A percentile compares a stretch with the other conserved stretches of the same genome.
Evolutionary conservation across 2,797 vertebrate genomes (phyloP).

Genomic region (Coracias cyanogaster): DNA sequence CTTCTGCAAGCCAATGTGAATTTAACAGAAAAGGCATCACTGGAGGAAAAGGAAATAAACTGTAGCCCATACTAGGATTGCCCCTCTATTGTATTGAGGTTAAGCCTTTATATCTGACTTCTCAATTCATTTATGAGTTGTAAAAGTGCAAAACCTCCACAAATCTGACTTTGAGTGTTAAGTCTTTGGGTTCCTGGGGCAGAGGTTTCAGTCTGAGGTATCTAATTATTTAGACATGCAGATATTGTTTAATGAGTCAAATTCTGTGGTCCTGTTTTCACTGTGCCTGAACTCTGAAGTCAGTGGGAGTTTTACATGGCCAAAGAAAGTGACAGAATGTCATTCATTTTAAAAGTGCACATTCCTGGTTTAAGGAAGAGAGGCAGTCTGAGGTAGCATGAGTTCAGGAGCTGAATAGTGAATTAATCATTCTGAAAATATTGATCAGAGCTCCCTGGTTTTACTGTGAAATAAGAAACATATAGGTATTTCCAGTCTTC

Average conservation of each 20-base stretch:
- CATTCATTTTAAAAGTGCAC: not conserved
- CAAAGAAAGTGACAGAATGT: not conserved
- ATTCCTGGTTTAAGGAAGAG: not conserved
- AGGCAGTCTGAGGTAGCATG: not conserved
- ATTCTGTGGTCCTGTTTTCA: not conserved
- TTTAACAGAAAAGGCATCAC: not conserved
- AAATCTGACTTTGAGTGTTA: not conserved
- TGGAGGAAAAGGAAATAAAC: not conserved
- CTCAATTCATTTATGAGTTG: not conserved
- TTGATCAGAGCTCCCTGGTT: not conserved
- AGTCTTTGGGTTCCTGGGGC: not conserved
- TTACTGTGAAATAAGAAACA: not conserved
- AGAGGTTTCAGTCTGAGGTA: not conserved
- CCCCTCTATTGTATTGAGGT: not conserved
- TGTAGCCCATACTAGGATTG: not conserved
- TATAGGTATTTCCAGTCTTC: not conserved
- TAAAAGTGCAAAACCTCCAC: not conserved
- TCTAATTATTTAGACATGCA: not conserved
- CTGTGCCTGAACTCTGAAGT: not conserved
- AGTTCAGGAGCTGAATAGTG: not conserved
- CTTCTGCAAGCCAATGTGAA: not conserved
- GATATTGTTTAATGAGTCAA: not conserved
- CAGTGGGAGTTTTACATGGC: not conserved
- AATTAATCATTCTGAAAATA: not conserved
- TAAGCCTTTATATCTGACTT: not conserved